Conservation (phyloP, 2,888 invertebrate species). For the Lycaena phlaeas region DNA sequence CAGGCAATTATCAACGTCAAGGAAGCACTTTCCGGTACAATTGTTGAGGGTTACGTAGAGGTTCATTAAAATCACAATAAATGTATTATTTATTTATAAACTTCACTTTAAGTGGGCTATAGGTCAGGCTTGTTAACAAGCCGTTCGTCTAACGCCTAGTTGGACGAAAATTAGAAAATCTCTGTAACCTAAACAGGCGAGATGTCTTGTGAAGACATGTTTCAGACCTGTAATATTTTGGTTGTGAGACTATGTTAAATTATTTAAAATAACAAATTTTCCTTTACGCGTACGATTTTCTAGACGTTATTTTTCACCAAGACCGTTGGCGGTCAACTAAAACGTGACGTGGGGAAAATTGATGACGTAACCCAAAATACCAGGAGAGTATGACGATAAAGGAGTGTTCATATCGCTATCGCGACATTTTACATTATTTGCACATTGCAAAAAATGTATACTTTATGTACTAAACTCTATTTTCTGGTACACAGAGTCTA, state of each 20-base stretch:
- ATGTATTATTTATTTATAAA: too few relatives aligned
- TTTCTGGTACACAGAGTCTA: too few relatives aligned
- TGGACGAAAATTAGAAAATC: neutral
- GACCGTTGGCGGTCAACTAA: too few relatives aligned
- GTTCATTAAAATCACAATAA: neutral
- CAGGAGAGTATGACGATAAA: slow-evolving; percentile 32
- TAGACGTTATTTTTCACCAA: too few relatives aligned
- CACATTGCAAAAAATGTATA: neutral
- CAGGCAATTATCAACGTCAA: slow-evolving; percentile 45
- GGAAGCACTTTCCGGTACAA: slow-evolving; percentile 34
- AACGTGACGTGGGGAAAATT: slow-evolving; percentile 23
- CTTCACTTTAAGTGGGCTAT: slow-evolving; percentile 16
- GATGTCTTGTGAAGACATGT: too few relatives aligned
- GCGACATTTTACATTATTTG: neutral
- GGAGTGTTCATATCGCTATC: slow-evolving; percentile 20
- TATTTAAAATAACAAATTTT: too few relatives aligned
- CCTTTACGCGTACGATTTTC: too few relatives aligned
- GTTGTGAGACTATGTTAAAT: too few relatives aligned
- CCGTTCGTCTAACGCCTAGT: too few relatives aligned
- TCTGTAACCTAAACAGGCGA: too few relatives aligned
- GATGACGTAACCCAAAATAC: slow-evolving; percentile 58
- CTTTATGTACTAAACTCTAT: neutral
- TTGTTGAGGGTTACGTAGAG: slow-evolving; percentile 10
- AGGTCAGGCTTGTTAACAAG: too few relatives aligned
- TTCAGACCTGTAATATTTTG: too few relatives aligned